Conservation (phyloP, 2,888 invertebrate genomes). For the Scrobipalpa costella region DNA sequence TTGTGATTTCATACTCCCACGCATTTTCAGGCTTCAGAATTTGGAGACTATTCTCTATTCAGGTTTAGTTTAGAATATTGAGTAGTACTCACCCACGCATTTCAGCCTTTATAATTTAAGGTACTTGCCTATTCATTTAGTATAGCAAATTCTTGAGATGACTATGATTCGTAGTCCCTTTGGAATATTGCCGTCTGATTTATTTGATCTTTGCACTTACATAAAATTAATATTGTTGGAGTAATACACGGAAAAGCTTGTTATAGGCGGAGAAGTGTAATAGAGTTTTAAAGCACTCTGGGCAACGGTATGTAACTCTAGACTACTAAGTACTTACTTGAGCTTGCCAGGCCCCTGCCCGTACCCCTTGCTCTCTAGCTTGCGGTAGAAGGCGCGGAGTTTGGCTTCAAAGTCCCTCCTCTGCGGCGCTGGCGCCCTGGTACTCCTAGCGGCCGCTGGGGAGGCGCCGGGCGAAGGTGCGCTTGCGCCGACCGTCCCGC, state of each 20-base stretch:
- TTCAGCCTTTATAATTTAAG: too few species aligned
- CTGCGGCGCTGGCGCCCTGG: constrained; percentile 94
- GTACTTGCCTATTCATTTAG: too few species aligned
- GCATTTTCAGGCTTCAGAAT: neutral
- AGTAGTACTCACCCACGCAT: too few species aligned
- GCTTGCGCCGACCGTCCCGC: constrained; percentile 71
- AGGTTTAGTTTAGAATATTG: neutral
- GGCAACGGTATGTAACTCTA: neutral
- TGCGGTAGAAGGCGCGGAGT: constrained; percentile 95
- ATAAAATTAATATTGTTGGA: too few species aligned
- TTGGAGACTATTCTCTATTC: neutral
- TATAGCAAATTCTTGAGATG: too few species aligned
- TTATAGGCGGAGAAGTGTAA: too few species aligned
- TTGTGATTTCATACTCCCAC: neutral
- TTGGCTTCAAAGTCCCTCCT: constrained; percentile 97
- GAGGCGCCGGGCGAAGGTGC: constrained; percentile 86
- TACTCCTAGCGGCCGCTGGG: constrained; percentile 89
- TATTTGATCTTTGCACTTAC: too few species aligned
- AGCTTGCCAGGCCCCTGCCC: constrained; percentile 98
- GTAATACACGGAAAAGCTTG: too few species aligned
- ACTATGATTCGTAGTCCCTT: too few species aligned
- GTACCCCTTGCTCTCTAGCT: constrained; percentile 97
- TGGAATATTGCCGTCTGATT: too few species aligned
- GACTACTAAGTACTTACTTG: constrained; percentile 83
- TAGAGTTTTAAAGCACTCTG: too few species aligned